Evolutionary conservation across 2,888 invertebrate species (phyloP), one percentile per base, ranked within the genome.

Genomic region (Diaperis boleti): DNA sequence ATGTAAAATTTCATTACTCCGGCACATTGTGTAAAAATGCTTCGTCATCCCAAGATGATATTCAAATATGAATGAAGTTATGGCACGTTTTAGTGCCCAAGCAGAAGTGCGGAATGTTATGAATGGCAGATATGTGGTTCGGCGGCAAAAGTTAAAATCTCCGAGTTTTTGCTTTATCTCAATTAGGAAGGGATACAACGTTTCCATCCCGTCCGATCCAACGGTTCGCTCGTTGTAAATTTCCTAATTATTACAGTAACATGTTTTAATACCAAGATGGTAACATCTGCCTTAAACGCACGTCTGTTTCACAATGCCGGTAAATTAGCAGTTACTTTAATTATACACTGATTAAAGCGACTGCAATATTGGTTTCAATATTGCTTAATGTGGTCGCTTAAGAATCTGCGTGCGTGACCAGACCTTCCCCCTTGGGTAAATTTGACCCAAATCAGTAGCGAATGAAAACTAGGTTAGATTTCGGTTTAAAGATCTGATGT

Each of bases 401-500:
- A 29, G 49, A 49, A 49, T 31, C 49, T 26, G 22, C 29, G 39
- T 55, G 31, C 55, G 42, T 55, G 55, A 44, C 42, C 15, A 31
- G 10, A 29, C 17, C 26, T 31, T 29, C 15, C 62, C 62, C 67
- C 62, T 65, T 44, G 65, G 63, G 66, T 56, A 66, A 66, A 63
- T 49, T 59, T 67, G 69, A 69, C 67, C 69, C 57, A 59, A 49
- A 64, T 66, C 61, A 22, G 47, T 62, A 59, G 59, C 39, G 60
- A 60, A 31, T 41, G 47, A 45, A 62, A 69, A 66, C 62, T 65
- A 62, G 66, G 67, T 68, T 65, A 68, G 54, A 66, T 50, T 52
- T 61, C 41, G 11, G 41, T 39, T 31, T 33, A 29, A 33, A 33
- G 39, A 61, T 55, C 54, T 22, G 15, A 6, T 35, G 11, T 7